phyloP scores from a whole-genome alignment of 2,113 vertebrate species.

The Guaruba guarouba region DNA sequence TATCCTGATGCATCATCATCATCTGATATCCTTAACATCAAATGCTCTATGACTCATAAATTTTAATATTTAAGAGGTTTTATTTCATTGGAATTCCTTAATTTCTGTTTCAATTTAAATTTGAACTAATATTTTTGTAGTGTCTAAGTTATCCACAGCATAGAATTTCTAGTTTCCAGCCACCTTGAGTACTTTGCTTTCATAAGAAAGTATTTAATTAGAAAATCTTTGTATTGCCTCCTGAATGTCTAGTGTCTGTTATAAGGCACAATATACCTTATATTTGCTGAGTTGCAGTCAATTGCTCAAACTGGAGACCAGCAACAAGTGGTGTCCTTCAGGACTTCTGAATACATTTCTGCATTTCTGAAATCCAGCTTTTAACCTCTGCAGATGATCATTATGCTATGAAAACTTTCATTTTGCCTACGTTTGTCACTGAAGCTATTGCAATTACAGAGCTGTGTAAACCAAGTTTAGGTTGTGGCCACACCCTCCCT shows the following conservation, averaged over 20 bases:
- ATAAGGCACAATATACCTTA: background rate
- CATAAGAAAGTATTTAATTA: background rate
- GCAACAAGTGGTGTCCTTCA: too few species aligned
- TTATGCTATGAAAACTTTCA: background rate
- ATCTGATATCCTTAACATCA: background rate
- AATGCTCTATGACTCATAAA: background rate
- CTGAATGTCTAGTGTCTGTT: background rate
- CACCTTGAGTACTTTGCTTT: background rate
- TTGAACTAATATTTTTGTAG: background rate
- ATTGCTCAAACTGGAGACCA: too few species aligned
- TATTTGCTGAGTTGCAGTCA: too few species aligned
- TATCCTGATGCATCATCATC: background rate
- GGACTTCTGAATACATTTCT: too few species aligned
- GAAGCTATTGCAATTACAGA: background rate
- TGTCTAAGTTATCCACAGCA: background rate
- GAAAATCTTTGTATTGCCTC: background rate
- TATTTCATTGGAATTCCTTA: background rate
- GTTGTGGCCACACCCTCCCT: accelerated
- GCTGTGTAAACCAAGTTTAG: background rate
- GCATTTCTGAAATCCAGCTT: background rate
- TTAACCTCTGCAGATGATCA: background rate
- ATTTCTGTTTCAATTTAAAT: background rate
- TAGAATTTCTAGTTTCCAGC: background rate
- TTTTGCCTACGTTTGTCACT: background rate
- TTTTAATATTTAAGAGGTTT: background rate